A percentile compares a stretch with the other conserved stretches of the same genome.
Conservation (phyloP, 2,113 vertebrate species). For the Ovibos moschatus region DNA sequence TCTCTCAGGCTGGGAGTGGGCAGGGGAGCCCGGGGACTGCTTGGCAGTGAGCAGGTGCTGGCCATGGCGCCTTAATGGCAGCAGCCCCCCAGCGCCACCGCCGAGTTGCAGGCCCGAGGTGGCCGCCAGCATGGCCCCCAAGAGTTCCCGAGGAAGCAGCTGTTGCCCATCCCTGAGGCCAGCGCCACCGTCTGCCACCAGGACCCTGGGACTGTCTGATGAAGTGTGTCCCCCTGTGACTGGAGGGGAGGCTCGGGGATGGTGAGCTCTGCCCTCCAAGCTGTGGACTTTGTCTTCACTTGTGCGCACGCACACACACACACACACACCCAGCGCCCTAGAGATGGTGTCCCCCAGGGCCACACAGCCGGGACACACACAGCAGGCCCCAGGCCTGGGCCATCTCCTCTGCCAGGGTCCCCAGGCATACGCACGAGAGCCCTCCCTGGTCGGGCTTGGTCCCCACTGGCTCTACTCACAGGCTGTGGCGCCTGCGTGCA, state of each 20-base stretch:
- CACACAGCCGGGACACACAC: neutral
- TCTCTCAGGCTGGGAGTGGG: neutral
- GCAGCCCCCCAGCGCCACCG: neutral
- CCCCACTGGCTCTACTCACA: neutral
- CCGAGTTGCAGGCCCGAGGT: neutral
- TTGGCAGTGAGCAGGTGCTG: slow-evolving; percentile 17
- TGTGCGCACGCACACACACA: neutral
- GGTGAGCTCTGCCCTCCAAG: neutral
- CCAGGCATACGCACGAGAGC: rapidly evolving
- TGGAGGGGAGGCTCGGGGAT: neutral
- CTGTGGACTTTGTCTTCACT: neutral
- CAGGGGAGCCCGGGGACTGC: neutral
- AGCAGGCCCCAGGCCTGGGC: neutral
- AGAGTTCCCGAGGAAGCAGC: neutral
- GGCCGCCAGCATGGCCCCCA: neutral
- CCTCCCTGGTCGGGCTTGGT: rapidly evolving
- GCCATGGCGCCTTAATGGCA: neutral
- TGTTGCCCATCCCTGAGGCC: neutral
- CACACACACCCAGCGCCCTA: neutral
- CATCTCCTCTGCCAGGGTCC: neutral
- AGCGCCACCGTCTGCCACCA: neutral
- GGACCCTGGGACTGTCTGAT: neutral
- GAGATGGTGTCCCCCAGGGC: neutral
- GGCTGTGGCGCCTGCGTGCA: rapidly evolving
- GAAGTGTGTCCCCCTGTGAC: neutral